Evolutionary conservation across 2,888 invertebrate species (phyloP), one percentile per base, ranked within the genome.

Genomic region (Linnaemya vulpina): DNA sequence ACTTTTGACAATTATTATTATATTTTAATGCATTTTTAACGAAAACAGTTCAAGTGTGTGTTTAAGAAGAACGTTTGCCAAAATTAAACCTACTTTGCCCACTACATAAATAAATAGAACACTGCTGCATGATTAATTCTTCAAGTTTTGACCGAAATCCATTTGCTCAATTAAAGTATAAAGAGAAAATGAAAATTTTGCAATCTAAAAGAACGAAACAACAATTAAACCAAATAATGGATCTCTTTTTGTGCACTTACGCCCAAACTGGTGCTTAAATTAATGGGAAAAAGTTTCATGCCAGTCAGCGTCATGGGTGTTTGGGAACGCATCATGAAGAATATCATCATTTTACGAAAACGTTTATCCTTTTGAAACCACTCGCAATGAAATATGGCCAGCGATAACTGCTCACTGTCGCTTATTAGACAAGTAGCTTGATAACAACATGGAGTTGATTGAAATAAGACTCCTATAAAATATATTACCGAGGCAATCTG

Each of bases 231-330:
- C 15, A 5, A 13, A 4, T 25, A 38, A 0, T 30, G 60, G 17
- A 15, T 7, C 38, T 17, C 10, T 1, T 7, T 3, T 1, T 11
- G 2, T 0, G 1, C 15, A 86, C 87, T 87, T 79, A 88, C 88
- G 20, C 82, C 75, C 8, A 88, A 25, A 78, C 87, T 88, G 35
- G 86, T 87, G 15, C 78, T 86, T 49, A 88, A 51, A 4, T 83
- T 87, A 22, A 88, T 87, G 17, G 88, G 87, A 76, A 88, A 86
- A 20, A 87, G 11, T 81, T 87, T 87, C 25, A 86, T 62, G n/a
- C 87, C 87, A 9, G 65, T 86, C 1, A 87, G 38, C 9, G 68
- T 70, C 63, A 87, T 63, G 0, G 82, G 77, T 9, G 17, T 60
- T 25, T 86, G 82, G 3, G 86, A 43, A 46, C 79, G 82, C 76